phyloP scores from a whole-genome alignment of 2,888 invertebrate genomes.

The Odiellus spinosus region DNA sequence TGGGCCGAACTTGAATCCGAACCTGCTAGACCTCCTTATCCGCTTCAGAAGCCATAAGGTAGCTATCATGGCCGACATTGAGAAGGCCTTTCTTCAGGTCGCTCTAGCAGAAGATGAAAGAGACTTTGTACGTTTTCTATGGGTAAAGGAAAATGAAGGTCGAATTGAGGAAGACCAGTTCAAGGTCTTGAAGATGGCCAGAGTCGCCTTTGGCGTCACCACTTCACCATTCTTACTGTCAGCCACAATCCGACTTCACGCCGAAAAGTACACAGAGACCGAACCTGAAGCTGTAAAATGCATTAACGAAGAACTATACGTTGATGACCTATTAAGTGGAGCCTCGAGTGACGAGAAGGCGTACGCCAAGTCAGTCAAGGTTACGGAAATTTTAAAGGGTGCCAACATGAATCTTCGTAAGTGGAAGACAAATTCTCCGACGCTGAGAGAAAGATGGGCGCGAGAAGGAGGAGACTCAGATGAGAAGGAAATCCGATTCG shows the following conservation, averaged over 20 bases:
- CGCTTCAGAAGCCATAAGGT: constrained; percentile 10
- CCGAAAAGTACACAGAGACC: constrained; percentile 1
- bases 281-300: background rate
- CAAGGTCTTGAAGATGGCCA: background rate
- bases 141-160: background rate
- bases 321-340: constrained; percentile 1
- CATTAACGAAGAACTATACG: constrained; percentile 1
- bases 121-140: constrained; percentile 6
- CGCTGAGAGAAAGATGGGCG: too few species aligned
- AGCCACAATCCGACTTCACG: constrained; percentile 1
- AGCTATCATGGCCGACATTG: constrained; percentile 8
- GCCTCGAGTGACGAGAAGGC: background rate
- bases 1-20: constrained; percentile 4
- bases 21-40: constrained; percentile 1
- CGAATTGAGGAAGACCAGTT: too few species aligned
- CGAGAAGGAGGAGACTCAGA: too few species aligned
- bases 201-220: background rate
- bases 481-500: too few species aligned
- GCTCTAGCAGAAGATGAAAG: constrained; percentile 4
- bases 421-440: too few species aligned
- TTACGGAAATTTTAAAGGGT: background rate
- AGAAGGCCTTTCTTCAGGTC: too few species aligned
- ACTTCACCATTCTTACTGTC: background rate
- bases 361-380: background rate
- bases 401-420: constrained; percentile 2